Base-by-base conservation (phyloP, 2,113 vertebrate genomes). In the Elaphurus davidianus region DNA sequence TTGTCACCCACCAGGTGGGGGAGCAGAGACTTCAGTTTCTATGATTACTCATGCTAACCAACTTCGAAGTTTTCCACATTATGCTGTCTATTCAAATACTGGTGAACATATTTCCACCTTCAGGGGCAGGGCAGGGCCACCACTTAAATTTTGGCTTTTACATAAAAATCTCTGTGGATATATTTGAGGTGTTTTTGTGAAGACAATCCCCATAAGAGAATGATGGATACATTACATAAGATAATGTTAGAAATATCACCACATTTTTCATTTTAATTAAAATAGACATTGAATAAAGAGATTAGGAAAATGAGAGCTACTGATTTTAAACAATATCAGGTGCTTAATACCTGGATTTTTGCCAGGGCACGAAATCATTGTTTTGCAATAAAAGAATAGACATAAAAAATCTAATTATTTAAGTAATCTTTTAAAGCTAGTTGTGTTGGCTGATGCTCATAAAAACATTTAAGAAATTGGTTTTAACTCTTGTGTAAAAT, bases 261-360 rank as follows among this genome's bases (percentile, higher is more conserved):
- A 92, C 15, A 67, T 94, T 59, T 76, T 27, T 90, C 36, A 94
- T 92, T 92, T 83, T 79, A 82, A 90, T 45, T 82, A 64, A 94
- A 93, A 81, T 0, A 57, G 16, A 40, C 74, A 60, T 16, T 81
- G 60, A 71, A 79, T 84, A 64, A 94, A 91, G 1, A 59, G 4
- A 23, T 91, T 89, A 55, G 25, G n/a, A 62, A 82, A 74, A 82
- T 30, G 62, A 60, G 9, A 19, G 45, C 36, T 92, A 36, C 50
- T 54, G 33, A 52, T 82, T 40, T 45, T 90, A 82, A 86, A 76
- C 3, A 84, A 84, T 52, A 59, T 0, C 16, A 76, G 5, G 1
- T 45, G 36, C 36, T 89, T 59, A 82, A 13, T 40, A 90, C 62
- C 40, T 83, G 62, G 28, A 25, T 45, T 71, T 93, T 95, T 87